phyloP scores from a whole-genome alignment of 1,140 invertebrate genomes.

The Caenorhabditis latens region DNA sequence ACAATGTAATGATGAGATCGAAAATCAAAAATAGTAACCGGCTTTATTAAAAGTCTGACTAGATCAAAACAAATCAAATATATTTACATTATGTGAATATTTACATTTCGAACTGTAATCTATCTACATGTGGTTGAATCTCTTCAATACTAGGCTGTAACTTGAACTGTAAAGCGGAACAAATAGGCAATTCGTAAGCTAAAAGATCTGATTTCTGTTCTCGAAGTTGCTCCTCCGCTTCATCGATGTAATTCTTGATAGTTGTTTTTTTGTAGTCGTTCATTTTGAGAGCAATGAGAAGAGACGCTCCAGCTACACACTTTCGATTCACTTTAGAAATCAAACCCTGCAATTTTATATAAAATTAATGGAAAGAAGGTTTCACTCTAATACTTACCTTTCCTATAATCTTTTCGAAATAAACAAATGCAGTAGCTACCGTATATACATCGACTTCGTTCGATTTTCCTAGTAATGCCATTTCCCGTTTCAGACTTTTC shows the following conservation, averaged over 20 bases:
- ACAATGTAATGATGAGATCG: not conserved
- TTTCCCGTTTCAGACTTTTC: slow-evolving; percentile 52
- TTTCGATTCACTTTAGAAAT: slow-evolving; percentile 48
- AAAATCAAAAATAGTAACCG: not conserved
- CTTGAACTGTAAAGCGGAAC: slow-evolving; percentile 20
- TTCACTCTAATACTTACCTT: not conserved
- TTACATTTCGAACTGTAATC: slow-evolving; percentile 33
- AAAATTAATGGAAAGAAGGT: not conserved
- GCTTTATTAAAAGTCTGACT: not conserved
- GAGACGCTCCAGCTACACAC: slow-evolving; percentile 30
- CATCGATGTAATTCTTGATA: slow-evolving; percentile 19
- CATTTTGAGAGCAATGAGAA: slow-evolving; percentile 45
- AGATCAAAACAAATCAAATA: not conserved
- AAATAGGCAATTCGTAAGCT: slow-evolving; percentile 20
- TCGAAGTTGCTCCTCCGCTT: slow-evolving; percentile 31
- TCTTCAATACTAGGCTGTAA: slow-evolving; percentile 17
- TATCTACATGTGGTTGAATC: slow-evolving; percentile 51
- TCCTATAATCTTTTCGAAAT: slow-evolving; percentile 25
- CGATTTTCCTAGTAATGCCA: slow-evolving; percentile 1
- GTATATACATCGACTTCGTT: slow-evolving; percentile 27
- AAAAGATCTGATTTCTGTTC: slow-evolving; percentile 33
- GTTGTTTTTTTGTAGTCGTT: slow-evolving; percentile 47
- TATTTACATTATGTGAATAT: not conserved
- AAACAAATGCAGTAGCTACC: slow-evolving; percentile 10
- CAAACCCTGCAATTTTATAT: slow-evolving; percentile 4